Base-by-base conservation (phyloP, 2,113 vertebrate genomes). In the Gambusia holbrooki region DNA sequence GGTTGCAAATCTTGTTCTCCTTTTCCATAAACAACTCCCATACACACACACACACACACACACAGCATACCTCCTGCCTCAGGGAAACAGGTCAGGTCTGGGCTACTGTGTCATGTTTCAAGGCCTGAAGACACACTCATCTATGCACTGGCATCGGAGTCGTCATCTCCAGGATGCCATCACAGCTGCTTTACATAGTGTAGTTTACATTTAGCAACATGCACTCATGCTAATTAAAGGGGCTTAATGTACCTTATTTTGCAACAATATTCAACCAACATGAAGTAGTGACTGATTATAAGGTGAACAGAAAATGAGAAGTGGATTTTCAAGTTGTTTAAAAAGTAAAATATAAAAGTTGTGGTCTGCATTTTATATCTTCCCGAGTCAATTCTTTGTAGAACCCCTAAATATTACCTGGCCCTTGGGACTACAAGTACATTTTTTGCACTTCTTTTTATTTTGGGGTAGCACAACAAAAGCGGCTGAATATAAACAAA, bases 31-130 rank as follows among this genome's bases (percentile, higher is more conserved):
- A 62, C 27, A 2, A 0, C 4, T 42, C 14, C 12, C 14, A 42
- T 42, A 64, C 19, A 25, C 33, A 73, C 33, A 73, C 45, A 40
- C 14, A 42, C 15, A 64, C 19, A 25, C 33, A 73, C 33, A 73
- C 45, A 40, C 58, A 62, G 17, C n/a, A 58, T 11, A 66, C 35
- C 67, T 77, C 25, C 62, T 51, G 69, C 69, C 85, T n/a, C 40
- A 63, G 74, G 84, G 62, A 82, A 77, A 84, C 33, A 69, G 5
- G 1, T 76, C 66, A 84, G 78, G 76, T 70, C 62, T 35, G 19
- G 14, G 32, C 69, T 66, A 54, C 42, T 37, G 66, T 25, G 54
- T 30, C 29, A 70, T 77, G 72, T 67, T 58, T 71, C 69, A 71
- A 32, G 37, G 62, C 78, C 63, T 51, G 7, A 81, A 84, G 77